Conservation (phyloP, 64 coral and sea anemone species). For the Anthopleura sola region DNA sequence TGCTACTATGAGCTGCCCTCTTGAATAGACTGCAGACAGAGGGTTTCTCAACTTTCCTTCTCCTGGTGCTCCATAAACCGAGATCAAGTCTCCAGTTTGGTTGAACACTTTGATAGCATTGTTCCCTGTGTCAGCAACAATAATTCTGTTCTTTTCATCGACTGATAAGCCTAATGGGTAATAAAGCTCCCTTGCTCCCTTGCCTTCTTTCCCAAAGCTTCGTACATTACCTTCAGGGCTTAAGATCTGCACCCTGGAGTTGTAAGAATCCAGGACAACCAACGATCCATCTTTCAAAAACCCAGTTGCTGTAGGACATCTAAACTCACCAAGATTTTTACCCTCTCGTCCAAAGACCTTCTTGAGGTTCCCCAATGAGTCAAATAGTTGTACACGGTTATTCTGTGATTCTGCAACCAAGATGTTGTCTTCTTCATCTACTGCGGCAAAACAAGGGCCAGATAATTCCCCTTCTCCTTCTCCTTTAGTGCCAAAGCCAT, state of each 20-base stretch:
- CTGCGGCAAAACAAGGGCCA: neutral
- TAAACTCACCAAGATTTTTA: neutral
- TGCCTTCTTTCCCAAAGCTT: constrained; percentile 10
- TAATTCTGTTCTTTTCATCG: constrained; percentile 20
- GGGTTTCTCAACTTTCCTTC: neutral
- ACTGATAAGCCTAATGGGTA: constrained; percentile 7
- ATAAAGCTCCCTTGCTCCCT: neutral
- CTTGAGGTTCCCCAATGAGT: neutral
- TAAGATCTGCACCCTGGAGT: constrained; percentile 2
- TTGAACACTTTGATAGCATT: constrained; percentile 1
- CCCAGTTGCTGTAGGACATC: neutral
- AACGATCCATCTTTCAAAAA: neutral
- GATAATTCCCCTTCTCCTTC: neutral
- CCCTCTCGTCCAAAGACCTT: neutral
- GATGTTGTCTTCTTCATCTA: constrained; percentile 4
- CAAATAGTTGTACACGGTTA: constrained; percentile 5
- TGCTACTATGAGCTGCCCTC: neutral
- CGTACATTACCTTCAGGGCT: neutral
- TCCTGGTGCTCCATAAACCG: neutral
- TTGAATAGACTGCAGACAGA: neutral
- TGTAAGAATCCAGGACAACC: neutral
- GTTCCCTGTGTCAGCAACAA: constrained; percentile 11
- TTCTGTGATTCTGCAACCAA: constrained; percentile 12
- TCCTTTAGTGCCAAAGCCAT: neutral
- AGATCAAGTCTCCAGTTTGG: neutral